Base-by-base conservation (phyloP, 2,888 invertebrate species). In the Plusia festucae region DNA sequence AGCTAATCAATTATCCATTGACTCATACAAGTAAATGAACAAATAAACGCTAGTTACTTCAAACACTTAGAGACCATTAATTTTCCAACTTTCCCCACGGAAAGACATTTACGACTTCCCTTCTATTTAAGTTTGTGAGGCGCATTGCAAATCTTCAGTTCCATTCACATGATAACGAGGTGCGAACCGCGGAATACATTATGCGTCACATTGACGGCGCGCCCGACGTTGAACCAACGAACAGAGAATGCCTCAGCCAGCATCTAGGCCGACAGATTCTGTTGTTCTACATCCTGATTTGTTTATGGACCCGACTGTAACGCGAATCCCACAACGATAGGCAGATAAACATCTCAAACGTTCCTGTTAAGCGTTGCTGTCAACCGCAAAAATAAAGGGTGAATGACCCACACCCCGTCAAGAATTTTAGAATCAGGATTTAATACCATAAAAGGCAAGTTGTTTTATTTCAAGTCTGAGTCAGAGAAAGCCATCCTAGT, bases 131-230 rank as follows among this genome's bases (percentile, higher is more conserved):
- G 65, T 27, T 62, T 69, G 78, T 63, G 78, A 73, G 73, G 49
- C 46, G 80, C 76, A 77, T 84, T 79, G 86, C 84, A 86, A 85
- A 85, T 85, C 74, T 79, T 75, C 58, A 60, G 65, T 27, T 58
- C 76, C 71, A 80, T 82, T 82, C 80, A 79, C 67, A 81, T 87
- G 82, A 78, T 86, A 86, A 85, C 83, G 81, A 85, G 81, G 82
- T 78, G 84, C 73, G 78, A 73, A 77, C 70, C 59, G 30, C 44
- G 49, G 70, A 73, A 82, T 81, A 76, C 66, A 70, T 79, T 73
- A 78, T 56, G 53, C 63, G 63, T 60, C 65, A 64, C 55, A 53
- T 56, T 69, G 71, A 67, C 65, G 59, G 61, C 51, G 40, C 8
- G 51, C 34, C n/a, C 40, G 40, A 40, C 60, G 65, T 57, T 69